A percentile compares a stretch with the other conserved stretches of the same genome.
phyloP scores from a whole-genome alignment of 1,140 invertebrate genomes.

The Lepidurus couesii region DNA sequence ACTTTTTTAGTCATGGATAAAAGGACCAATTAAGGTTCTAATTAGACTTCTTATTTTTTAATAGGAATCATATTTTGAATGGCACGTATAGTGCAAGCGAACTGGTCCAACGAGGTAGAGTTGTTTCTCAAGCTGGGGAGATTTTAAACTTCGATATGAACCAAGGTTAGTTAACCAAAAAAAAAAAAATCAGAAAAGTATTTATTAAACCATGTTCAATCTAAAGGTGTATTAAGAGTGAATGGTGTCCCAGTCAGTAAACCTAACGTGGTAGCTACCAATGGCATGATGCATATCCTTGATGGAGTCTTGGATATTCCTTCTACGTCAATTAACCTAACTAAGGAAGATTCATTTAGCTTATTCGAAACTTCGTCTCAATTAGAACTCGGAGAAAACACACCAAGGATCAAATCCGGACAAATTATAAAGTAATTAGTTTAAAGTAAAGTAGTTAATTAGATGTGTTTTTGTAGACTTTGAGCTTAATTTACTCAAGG shows the following conservation, averaged over 20 bases:
- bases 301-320: neutral
- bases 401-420: neutral
- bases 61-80: neutral
- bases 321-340: neutral
- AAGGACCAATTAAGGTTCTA: too few species aligned
- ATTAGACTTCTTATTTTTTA: neutral
- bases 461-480: too few species aligned
- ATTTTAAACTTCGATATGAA: neutral
- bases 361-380: neutral
- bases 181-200: neutral
- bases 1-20: too few species aligned
- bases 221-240: neutral
- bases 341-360: neutral
- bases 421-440: neutral
- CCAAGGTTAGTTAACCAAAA: neutral
- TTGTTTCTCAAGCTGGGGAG: neutral
- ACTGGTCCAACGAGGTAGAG: neutral
- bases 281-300: neutral
- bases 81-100: neutral
- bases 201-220: neutral
- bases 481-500: too few species aligned
- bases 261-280: neutral
- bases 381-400: neutral
- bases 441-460: too few species aligned
- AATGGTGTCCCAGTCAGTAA: neutral